phyloP scores from a whole-genome alignment of 2,797 vertebrate species.

The Syngnathus rostellatus region DNA sequence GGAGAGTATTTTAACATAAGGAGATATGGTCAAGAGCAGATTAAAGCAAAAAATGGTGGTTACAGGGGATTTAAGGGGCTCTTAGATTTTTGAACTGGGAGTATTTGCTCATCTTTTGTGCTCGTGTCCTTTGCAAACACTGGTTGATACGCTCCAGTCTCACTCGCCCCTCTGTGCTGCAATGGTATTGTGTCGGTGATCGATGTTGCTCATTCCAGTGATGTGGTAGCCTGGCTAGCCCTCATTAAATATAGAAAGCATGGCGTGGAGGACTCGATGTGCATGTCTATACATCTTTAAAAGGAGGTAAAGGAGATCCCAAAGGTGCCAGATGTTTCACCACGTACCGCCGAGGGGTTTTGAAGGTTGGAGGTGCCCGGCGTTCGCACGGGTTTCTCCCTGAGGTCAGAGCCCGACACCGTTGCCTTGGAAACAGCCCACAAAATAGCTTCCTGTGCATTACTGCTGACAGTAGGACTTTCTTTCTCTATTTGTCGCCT shows the following conservation, averaged over 20 bases:
- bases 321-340: conserved; percentile 68
- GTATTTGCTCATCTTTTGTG: conserved; percentile 52
- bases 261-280: conserved; percentile 23
- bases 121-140: conserved; percentile 37
- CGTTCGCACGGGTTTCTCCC: conserved; percentile 25
- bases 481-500: conserved; percentile 12
- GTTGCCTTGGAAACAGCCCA: conserved; percentile 62
- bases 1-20: conserved; percentile 19
- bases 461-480: conserved; percentile 41
- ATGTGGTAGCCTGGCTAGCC: conserved; percentile 76
- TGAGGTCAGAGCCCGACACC: conserved; percentile 61
- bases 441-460: conserved; percentile 48
- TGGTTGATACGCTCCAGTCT: conserved; percentile 11
- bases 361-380: conserved; percentile 42
- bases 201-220: conserved; percentile 85
- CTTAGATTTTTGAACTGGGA: conserved; percentile 10
- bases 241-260: conserved; percentile 89
- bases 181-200: conserved; percentile 73
- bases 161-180: conserved; percentile 38
- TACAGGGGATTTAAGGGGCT: conserved; percentile 13
- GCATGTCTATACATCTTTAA: conserved; percentile 19
- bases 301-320: conserved; percentile 65
- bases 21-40: conserved; percentile 26
- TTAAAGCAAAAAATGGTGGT: conserved; percentile 34
- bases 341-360: conserved; percentile 49